phyloP scores from a whole-genome alignment of 2,797 vertebrate species.

The Adelosebastes latens region DNA sequence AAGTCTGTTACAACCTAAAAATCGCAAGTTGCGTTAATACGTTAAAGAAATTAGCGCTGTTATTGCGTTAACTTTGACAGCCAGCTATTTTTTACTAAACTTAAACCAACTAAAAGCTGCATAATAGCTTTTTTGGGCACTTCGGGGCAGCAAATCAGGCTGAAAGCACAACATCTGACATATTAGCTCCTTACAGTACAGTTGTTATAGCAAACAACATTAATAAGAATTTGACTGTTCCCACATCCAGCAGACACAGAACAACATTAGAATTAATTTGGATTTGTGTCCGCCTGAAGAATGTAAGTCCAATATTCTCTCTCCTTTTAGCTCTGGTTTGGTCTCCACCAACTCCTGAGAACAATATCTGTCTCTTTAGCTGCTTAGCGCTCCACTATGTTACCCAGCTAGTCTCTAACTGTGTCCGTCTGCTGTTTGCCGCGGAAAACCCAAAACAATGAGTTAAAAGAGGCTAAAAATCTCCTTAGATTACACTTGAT shows the following conservation, averaged over 20 bases:
- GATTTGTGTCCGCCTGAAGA: neutral
- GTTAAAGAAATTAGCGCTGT: accelerated
- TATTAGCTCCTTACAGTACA: neutral
- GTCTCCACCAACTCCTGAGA: neutral
- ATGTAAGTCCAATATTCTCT: neutral
- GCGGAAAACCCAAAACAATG: neutral
- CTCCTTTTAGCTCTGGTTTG: neutral
- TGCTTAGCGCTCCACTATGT: neutral
- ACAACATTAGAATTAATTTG: neutral
- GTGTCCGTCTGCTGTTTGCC: neutral
- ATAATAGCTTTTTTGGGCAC: accelerated
- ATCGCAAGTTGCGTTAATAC: too few relatives aligned
- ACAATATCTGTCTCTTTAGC: neutral
- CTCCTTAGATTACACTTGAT: neutral
- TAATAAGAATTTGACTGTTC: neutral
- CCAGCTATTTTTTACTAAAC: neutral
- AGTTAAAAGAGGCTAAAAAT: too few relatives aligned
- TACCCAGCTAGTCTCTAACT: neutral
- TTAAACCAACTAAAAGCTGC: neutral
- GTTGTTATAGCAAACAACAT: accelerated
- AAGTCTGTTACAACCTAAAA: accelerated
- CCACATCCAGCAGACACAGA: neutral
- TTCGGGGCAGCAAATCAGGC: neutral
- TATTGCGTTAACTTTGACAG: too few relatives aligned
- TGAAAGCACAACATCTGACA: neutral